Evolutionary conservation across 2,888 invertebrate species (phyloP).

Genomic region (Calliscelio sp.): DNA sequence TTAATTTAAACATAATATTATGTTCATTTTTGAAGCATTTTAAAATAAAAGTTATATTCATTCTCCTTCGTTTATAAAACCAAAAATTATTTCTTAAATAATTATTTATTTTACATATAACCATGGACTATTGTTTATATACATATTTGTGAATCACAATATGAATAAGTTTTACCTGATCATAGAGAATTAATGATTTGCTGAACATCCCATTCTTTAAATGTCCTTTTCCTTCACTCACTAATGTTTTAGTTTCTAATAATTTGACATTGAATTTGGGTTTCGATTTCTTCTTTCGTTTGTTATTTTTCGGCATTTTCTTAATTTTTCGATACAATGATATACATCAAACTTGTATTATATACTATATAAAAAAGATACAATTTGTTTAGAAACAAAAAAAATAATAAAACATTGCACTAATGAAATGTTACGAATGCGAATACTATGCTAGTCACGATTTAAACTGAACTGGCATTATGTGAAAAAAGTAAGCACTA

Average conservation of each 20-base stretch:
- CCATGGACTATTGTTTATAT: too few relatives aligned
- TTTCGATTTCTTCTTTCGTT: slow-evolving; percentile 34
- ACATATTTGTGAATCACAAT: too few relatives aligned
- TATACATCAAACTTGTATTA: too few relatives aligned
- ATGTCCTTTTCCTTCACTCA: slow-evolving; percentile 92
- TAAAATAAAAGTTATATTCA: too few relatives aligned
- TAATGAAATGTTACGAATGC: background rate
- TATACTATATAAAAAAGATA: too few relatives aligned
- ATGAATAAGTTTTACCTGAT: too few relatives aligned
- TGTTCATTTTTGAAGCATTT: too few relatives aligned
- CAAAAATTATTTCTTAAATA: too few relatives aligned
- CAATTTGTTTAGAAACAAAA: background rate
- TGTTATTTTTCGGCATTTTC: slow-evolving; percentile 27
- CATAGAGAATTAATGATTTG: slow-evolving; percentile 90
- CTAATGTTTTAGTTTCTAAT: slow-evolving; percentile 89
- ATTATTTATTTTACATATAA: too few relatives aligned
- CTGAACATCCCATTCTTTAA: slow-evolving; percentile 91
- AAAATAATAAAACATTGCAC: background rate
- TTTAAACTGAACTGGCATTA: slow-evolving; percentile 50
- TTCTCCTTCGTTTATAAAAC: too few relatives aligned
- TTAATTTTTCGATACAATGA: too few relatives aligned
- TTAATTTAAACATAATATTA: too few relatives aligned
- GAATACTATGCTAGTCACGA: slow-evolving; percentile 31
- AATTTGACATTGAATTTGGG: slow-evolving; percentile 28
- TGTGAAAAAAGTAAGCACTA: slow-evolving; percentile 28